phyloP scores from a whole-genome alignment of 2,797 vertebrate species.

The Ataeniobius toweri region DNA sequence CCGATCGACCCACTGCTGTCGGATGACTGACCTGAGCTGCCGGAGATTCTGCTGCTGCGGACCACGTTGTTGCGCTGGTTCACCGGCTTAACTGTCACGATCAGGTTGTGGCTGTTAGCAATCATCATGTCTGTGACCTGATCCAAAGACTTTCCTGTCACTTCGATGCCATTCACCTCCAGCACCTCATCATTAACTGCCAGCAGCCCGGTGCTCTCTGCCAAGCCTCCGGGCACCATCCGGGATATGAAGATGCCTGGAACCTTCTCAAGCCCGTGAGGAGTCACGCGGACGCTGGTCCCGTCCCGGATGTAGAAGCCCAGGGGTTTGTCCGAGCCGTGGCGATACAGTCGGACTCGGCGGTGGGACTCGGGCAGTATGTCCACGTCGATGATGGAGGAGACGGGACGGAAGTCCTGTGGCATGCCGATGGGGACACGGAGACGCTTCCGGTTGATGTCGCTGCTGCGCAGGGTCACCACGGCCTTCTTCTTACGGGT shows the following conservation, averaged over 20 bases:
- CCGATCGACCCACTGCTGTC: slow-evolving; percentile 90
- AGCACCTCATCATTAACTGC: slow-evolving; percentile 97
- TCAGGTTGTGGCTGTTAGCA: slow-evolving; percentile 98
- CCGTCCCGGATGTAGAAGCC: slow-evolving; percentile 98
- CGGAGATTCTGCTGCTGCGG: slow-evolving; percentile 88
- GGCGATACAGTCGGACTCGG: slow-evolving; percentile 91
- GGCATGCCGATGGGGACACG: slow-evolving; percentile 95
- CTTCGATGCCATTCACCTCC: slow-evolving; percentile 98
- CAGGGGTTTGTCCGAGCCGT: slow-evolving; percentile 93
- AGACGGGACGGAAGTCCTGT: slow-evolving; percentile 95
- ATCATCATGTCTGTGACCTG: slow-evolving; percentile 99
- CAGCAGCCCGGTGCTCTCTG: slow-evolving; percentile 94
- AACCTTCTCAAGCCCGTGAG: slow-evolving; percentile 96
- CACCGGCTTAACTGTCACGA: slow-evolving; percentile 95
- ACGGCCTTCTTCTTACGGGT: slow-evolving; percentile 90
- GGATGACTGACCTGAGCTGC: slow-evolving; percentile 91
- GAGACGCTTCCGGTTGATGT: slow-evolving; percentile 88
- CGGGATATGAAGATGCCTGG: slow-evolving; percentile 98
- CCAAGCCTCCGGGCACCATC: slow-evolving; percentile 94
- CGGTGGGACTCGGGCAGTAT: slow-evolving; percentile 96
- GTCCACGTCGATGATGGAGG: slow-evolving; percentile 98
- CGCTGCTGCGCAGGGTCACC: slow-evolving; percentile 89
- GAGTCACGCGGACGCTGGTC: slow-evolving; percentile 92
- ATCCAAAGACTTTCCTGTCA: slow-evolving; percentile 95
- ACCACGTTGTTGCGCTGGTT: slow-evolving; percentile 98